Conservation (phyloP, 2,797 vertebrate species). For the Cossypha polioptera region DNA sequence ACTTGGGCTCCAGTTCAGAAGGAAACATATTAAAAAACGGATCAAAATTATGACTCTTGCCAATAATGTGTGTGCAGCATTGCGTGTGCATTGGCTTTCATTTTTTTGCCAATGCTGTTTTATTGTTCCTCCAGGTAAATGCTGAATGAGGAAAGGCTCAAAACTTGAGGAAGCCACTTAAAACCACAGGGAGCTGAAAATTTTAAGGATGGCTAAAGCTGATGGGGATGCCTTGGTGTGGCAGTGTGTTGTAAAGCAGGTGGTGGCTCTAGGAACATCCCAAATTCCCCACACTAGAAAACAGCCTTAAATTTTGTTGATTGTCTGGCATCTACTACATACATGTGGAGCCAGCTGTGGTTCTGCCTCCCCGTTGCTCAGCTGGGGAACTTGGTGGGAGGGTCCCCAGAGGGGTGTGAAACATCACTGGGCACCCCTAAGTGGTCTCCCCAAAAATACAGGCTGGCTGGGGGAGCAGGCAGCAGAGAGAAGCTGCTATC, state of each 20-base stretch:
- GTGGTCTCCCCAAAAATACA: neutral
- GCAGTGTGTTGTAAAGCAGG: neutral
- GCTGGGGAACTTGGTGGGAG: rapidly evolving
- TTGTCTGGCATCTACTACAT: rapidly evolving
- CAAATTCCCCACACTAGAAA: neutral
- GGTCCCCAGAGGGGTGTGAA: neutral
- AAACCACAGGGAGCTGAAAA: neutral
- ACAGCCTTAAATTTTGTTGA: neutral
- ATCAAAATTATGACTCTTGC: conserved; percentile 35
- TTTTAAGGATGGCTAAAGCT: neutral
- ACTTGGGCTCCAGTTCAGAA: conserved; percentile 33
- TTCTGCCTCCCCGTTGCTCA: neutral
- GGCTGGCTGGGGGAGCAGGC: neutral
- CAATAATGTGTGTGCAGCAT: conserved; percentile 30
- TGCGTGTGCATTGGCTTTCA: neutral
- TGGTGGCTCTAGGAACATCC: neutral
- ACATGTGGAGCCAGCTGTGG: neutral
- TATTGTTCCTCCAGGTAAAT: conserved; percentile 43
- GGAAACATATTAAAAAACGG: conserved; percentile 62
- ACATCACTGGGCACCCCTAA: rapidly evolving
- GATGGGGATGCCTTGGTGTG: neutral
- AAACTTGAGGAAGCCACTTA: neutral
- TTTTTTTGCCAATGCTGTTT: conserved; percentile 42
- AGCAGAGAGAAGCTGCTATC: neutral
- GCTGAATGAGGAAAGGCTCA: conserved; percentile 24